Evolutionary conservation across 2,888 invertebrate species (phyloP).

Genomic region (Dysmachus trigonus): DNA sequence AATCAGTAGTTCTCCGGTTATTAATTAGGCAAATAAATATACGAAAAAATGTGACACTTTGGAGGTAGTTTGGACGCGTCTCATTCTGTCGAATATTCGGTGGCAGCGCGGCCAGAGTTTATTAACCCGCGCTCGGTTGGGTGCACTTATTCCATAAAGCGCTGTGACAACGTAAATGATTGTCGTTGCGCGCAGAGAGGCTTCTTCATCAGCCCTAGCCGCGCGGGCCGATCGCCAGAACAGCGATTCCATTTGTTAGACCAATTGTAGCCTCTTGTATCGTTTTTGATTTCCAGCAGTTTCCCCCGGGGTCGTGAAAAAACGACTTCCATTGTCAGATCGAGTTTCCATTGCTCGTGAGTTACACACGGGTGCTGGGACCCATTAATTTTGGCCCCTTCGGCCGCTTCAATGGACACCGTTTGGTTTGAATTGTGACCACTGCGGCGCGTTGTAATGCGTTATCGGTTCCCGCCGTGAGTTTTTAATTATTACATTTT

Average conservation of each 20-base stretch:
- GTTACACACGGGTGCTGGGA: background rate
- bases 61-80: background rate
- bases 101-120: slow-evolving; percentile 6
- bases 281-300: background rate
- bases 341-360: background rate
- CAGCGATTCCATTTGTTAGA: background rate
- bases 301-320: background rate
- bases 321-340: background rate
- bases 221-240: background rate
- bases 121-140: slow-evolving; percentile 24
- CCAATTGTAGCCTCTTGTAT: background rate
- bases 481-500: background rate
- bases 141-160: slow-evolving; percentile 27
- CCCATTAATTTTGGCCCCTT: background rate
- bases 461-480: background rate
- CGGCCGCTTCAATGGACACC: background rate
- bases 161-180: slow-evolving; percentile 24
- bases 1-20: slow-evolving; percentile 31
- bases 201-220: slow-evolving; percentile 23
- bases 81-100: background rate
- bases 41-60: slow-evolving; percentile 5
- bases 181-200: background rate
- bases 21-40: slow-evolving; percentile 35
- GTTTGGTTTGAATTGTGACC: background rate
- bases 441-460: background rate